Base-by-base conservation (phyloP, 1,140 invertebrate genomes). In the Drosophila prosaltans region DNA sequence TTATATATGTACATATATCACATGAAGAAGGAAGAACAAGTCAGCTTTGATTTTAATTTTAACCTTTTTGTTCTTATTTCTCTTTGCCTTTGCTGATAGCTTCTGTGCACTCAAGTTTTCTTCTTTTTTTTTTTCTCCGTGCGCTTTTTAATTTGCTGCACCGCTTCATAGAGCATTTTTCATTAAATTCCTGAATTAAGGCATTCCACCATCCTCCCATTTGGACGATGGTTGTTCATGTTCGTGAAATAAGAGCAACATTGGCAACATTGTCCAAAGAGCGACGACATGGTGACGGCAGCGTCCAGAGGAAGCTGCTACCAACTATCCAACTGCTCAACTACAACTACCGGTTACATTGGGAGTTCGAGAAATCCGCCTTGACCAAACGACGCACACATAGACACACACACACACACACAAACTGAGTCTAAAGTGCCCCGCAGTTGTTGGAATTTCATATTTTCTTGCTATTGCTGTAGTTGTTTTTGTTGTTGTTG, bases 181-280 rank as follows among this genome's bases (percentile, higher is more conserved):
- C 84, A 88, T 88, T 88, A 88, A 88, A 88, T 88, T 88, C 84
- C 84, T 88, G 84, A 89, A 89, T 88, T 88, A 89, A 89, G 80
- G 80, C 84, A 89, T 89, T 89, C 84, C 78, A 39, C 80, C 71
- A 59, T 54, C 63, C 64, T 66, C 41, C 76, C 69, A 64, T 70
- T 78, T 60, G 74, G 74, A 78, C 74, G 67, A 11, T 40, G 26
- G 64, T 65, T 78, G 84, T 70, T 88, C 83, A 80, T 86, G 83
- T 89, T 88, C 84, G 30, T 77, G 77, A 72, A 88, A 88, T 83
- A 88, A 88, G 84, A 88, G 84, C 84, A 88, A 88, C 83, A 83
- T 88, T 80, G 83, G 45, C 83, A 80, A 74, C 66, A 67, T 83
- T 84, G 84, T 84, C 84, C 84, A 89, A 51, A 66, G 74, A 85